Percentiles rank a stretch among this genome's conserved stretches.
Evolutionary conservation across 2,797 vertebrate species (phyloP).

Genomic region (Lithobates sylvaticus): DNA sequence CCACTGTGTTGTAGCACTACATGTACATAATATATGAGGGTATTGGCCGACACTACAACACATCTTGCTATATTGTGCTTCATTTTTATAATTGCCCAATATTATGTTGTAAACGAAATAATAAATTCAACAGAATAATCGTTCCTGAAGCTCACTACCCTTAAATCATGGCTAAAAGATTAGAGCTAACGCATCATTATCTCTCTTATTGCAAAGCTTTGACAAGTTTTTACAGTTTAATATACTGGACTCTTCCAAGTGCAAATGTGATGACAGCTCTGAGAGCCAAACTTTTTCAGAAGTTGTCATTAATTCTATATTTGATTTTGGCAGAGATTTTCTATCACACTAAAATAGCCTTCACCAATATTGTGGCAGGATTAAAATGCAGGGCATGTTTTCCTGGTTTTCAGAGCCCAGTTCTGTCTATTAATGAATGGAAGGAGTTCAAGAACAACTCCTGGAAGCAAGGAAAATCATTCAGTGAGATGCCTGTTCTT

Average conservation of each 20-base stretch:
- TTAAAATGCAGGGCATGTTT: background rate
- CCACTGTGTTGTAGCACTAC: no score
- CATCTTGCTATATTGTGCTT: background rate
- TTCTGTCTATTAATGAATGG: background rate
- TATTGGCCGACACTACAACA: background rate
- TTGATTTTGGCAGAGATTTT: background rate
- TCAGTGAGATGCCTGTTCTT: no score
- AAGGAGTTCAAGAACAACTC: background rate
- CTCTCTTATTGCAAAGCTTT: background rate
- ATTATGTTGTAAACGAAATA: background rate
- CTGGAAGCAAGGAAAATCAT: background rate
- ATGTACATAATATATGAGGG: background rate
- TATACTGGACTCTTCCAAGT: background rate
- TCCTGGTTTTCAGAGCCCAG: background rate
- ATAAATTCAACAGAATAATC: background rate
- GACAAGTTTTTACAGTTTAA: constrained; percentile 9
- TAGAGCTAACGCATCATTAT: background rate
- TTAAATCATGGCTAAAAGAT: background rate
- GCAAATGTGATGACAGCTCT: background rate
- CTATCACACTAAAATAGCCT: background rate
- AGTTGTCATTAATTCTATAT: background rate
- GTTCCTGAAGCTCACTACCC: background rate
- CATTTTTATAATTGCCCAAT: background rate
- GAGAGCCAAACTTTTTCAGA: background rate
- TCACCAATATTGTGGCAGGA: constrained; percentile 1